These are phyloP conservation scores for Periparus ater DNA, from an alignment of 2,797 vertebrate genomes.

Conservation along the genomic window DNA sequence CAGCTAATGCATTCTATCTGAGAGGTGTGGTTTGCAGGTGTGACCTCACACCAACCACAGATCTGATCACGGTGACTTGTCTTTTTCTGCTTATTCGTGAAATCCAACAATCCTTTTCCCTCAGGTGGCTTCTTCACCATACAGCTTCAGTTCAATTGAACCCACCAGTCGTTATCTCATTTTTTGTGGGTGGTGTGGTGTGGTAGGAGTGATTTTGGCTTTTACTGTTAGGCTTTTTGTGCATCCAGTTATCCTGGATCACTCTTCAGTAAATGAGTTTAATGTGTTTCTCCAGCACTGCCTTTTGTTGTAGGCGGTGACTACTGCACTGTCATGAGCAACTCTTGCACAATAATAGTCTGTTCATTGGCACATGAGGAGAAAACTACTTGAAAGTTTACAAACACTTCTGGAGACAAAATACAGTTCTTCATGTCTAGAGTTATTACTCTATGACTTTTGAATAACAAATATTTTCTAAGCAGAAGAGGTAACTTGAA, in stretches of 20 bases:
- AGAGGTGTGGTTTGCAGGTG: background rate
- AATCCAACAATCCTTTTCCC: background rate
- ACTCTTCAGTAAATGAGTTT: background rate
- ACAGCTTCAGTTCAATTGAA: background rate
- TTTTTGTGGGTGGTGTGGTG: background rate
- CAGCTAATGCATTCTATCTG: background rate
- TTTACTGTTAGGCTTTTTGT: background rate
- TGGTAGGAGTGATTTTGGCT: background rate
- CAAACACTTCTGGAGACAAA: background rate
- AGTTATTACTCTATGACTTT: background rate
- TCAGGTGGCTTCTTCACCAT: background rate
- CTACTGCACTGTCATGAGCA: background rate
- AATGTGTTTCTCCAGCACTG: background rate
- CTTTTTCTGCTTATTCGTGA: background rate
- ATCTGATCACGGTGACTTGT: rapidly evolving
- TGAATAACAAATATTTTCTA: background rate
- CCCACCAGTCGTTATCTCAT: background rate
- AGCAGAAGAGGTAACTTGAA: background rate
- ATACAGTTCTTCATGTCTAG: rapidly evolving
- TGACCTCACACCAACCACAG: background rate
- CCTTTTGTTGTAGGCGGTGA: background rate
- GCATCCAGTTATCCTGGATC: background rate
- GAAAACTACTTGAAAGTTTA: background rate
- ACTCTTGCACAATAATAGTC: background rate
- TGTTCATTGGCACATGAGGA: background rate